A percentile compares a stretch with the other conserved stretches of the same genome.
These are phyloP conservation scores for Sycophaga agraensis DNA, from an alignment of 1,140 invertebrate species.

Conservation along the genomic window DNA sequence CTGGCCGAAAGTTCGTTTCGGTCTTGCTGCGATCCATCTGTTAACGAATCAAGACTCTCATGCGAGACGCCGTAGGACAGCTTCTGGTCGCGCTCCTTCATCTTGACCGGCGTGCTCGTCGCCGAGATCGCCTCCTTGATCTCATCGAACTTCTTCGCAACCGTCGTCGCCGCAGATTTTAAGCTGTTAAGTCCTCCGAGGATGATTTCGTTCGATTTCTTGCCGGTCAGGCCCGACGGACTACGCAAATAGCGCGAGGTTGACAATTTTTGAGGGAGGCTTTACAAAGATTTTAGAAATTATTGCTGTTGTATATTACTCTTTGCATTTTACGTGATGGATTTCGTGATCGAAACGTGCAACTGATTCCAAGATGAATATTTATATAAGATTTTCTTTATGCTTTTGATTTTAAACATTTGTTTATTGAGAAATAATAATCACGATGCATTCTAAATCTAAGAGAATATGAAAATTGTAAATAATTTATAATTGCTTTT, in stretches of 20 bases:
- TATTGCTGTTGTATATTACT: too few relatives aligned
- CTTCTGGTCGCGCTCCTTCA: slow-evolving; percentile 55
- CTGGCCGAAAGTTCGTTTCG: slow-evolving; percentile 47
- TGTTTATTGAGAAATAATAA: too few relatives aligned
- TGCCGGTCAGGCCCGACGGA: slow-evolving; percentile 77
- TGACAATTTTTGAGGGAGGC: neutral
- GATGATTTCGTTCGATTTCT: slow-evolving; percentile 85
- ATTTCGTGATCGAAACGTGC: too few relatives aligned
- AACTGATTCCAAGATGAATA: too few relatives aligned
- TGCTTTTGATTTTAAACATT: too few relatives aligned
- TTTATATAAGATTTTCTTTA: too few relatives aligned
- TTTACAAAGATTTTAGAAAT: too few relatives aligned
- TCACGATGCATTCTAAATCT: too few relatives aligned
- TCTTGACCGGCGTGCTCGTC: slow-evolving; percentile 81
- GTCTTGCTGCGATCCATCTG: slow-evolving; percentile 54
- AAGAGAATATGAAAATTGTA: too few relatives aligned
- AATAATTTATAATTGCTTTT: too few relatives aligned
- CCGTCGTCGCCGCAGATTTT: slow-evolving; percentile 81
- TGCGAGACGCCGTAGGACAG: slow-evolving; percentile 50
- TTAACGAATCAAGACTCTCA: slow-evolving; percentile 53
- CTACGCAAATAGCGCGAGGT: slow-evolving; percentile 57
- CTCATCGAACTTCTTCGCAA: slow-evolving; percentile 88
- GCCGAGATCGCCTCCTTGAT: slow-evolving; percentile 89
- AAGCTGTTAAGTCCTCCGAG: slow-evolving; percentile 82
- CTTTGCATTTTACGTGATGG: too few relatives aligned